These are phyloP conservation scores for Rhinopomastus cyanomelas DNA, from an alignment of 2,113 vertebrate genomes.

Conservation along the genomic window DNA sequence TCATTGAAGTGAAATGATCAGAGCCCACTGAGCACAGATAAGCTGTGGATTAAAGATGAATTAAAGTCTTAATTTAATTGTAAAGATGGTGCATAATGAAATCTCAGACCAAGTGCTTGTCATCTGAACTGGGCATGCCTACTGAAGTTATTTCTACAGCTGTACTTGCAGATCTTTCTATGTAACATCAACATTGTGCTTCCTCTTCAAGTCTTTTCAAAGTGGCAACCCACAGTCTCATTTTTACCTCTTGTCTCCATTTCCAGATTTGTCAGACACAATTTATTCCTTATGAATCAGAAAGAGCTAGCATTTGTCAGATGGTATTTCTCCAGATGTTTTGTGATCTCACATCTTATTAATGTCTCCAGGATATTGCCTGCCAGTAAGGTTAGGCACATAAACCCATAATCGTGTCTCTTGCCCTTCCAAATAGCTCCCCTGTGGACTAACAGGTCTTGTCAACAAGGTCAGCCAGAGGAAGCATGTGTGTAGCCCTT, in stretches of 20 bases:
- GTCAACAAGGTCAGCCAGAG: conserved; percentile 65
- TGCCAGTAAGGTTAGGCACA: conserved; percentile 53
- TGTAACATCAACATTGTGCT: neutral
- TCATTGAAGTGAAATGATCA: neutral
- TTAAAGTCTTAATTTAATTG: conserved; percentile 42
- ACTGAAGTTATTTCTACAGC: neutral
- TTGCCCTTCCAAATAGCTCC: conserved; percentile 58
- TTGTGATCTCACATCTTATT: conserved; percentile 70
- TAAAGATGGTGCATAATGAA: neutral
- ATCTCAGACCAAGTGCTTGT: neutral
- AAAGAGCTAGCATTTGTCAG: conserved; percentile 54
- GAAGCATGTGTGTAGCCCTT: conserved; percentile 3
- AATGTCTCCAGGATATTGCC: conserved; percentile 56
- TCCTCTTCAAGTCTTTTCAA: neutral
- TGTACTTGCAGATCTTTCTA: neutral
- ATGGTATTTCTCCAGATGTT: conserved; percentile 70
- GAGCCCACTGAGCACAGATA: neutral
- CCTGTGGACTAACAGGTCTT: conserved; percentile 38
- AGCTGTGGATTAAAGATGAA: conserved; percentile 3
- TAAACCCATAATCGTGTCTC: conserved; percentile 43
- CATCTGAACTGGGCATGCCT: neutral
- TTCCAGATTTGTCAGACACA: conserved; percentile 55
- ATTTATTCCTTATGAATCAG: conserved; percentile 57
- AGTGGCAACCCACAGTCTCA: neutral
- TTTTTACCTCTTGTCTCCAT: conserved; percentile 31